phyloP scores from a whole-genome alignment of 2,888 invertebrate species.

The Eilema caniola region DNA sequence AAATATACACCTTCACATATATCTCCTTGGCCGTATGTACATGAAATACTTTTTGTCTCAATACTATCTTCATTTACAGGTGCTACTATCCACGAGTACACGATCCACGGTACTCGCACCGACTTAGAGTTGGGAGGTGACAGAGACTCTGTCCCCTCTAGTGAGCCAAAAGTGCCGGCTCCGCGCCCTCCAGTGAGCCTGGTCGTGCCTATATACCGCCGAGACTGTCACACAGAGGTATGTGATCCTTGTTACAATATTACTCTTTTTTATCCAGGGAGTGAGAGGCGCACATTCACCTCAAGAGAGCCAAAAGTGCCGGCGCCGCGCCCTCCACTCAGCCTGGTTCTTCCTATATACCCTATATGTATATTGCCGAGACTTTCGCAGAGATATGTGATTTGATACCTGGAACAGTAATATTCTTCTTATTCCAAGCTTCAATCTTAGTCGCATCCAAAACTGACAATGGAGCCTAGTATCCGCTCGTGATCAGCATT shows the following conservation, averaged over 20 bases:
- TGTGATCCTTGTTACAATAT: not conserved
- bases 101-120: conserved; percentile 53
- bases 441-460: not conserved
- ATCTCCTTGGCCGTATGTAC: not conserved
- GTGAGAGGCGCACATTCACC: no score
- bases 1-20: no score
- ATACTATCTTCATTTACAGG: conserved; percentile 6
- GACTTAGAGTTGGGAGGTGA: conserved; percentile 71
- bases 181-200: conserved; percentile 90
- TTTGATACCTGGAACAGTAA: no score
- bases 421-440: no score
- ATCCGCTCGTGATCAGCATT: no score
- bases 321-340: conserved; percentile 86
- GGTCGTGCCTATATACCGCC: conserved; percentile 97
- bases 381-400: conserved; percentile 92
- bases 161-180: conserved; percentile 82
- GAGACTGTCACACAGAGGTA: conserved; percentile 97
- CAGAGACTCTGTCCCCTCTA: conserved; percentile 51
- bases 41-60: not conserved
- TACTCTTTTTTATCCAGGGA: no score
- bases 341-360: conserved; percentile 97
- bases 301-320: conserved; percentile 82
- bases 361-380: no score
- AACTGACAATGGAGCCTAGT: no score
- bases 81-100: conserved; percentile 40